Evolutionary conservation across 30 jellyfish, hydroid and myxozoan genomes (phyloP).

Genomic region (Aurelia aurita complex sp. Pacific): DNA sequence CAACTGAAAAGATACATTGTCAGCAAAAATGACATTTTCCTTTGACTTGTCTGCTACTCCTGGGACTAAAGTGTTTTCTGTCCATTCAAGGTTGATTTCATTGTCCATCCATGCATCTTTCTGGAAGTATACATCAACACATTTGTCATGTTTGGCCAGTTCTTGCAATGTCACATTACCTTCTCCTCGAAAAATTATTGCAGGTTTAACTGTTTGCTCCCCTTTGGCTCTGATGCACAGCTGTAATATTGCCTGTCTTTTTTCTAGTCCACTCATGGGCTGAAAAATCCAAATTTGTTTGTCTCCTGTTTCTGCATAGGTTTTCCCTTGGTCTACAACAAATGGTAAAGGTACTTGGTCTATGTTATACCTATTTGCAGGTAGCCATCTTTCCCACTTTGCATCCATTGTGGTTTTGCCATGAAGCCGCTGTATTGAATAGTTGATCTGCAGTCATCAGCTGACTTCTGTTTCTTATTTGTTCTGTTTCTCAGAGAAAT

Average conservation of each 20-base stretch:
- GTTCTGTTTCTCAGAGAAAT: slow-evolving; percentile 41
- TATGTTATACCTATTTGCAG: slow-evolving; percentile 39
- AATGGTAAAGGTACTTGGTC: slow-evolving; percentile 67
- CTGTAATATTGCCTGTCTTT: slow-evolving; percentile 63
- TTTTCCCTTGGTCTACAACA: slow-evolving; percentile 50
- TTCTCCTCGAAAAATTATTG: slow-evolving; percentile 34
- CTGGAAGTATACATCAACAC: slow-evolving; percentile 40
- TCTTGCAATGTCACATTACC: slow-evolving; percentile 36
- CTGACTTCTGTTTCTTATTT: slow-evolving; percentile 39
- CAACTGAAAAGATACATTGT: slow-evolving; percentile 53
- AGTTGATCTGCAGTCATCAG: slow-evolving; percentile 46
- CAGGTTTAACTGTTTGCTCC: slow-evolving; percentile 38
- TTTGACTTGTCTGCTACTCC: slow-evolving; percentile 37
- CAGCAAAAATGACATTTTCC: slow-evolving; percentile 49
- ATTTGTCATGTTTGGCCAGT: slow-evolving; percentile 17
- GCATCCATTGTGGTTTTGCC: slow-evolving; percentile 13
- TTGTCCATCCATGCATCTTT: slow-evolving; percentile 47
- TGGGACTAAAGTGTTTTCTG: slow-evolving; percentile 24
- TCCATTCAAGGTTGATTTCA: slow-evolving; percentile 42
- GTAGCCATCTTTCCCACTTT: slow-evolving; percentile 41
- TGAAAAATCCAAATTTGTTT: slow-evolving; percentile 56
- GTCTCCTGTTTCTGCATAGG: slow-evolving; percentile 46
- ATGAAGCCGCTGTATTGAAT: background rate
- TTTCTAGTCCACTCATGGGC: slow-evolving; percentile 54
- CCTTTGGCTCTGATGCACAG: slow-evolving; percentile 49